Evolutionary conservation across 92 coral and sea anemone genomes (phyloP), one percentile per base, ranked within the genome.

Genomic region (Hydrozoanthus gracilis): DNA sequence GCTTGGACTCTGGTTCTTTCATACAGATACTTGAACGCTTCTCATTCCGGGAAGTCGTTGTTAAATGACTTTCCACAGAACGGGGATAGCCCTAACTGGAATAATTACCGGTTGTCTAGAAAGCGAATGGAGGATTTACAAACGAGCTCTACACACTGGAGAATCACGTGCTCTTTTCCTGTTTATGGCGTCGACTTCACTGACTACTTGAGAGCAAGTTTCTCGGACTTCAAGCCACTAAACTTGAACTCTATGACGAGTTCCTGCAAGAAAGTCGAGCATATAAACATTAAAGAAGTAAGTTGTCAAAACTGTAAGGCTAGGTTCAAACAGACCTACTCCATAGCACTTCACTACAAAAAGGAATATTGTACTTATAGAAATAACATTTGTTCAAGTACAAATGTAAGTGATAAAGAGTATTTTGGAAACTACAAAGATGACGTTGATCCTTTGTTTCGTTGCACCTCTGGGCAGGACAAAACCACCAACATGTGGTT

Each of bases 401-500:
- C 11, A 15, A 4, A 2, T 4, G 5, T 5, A 61, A 80, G 9
- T 10, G 0, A 2, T 13, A 65, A 80, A 0, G 17, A 80, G 12
- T 80, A 80, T 65, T 80, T 80, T 80, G 85, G 85, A 20, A 80
- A 80, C 45, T 80, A 80, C 45, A 2, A 80, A 64, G 1, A 0
- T 11, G 0, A 12, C 2, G 45, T 16, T 5, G 85, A 80, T 20
- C 6, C 14, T 16, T 20, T 4, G 3, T 80, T 80, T 46, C 85
- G 85, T 46, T 80, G 85, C 46, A 64, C 74, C 51, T 47, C 73
- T 49, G 62, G 74, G 45, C 73, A n/a, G 1, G 61, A 65, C 17
- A 8, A 80, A 49, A 80, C 85, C 45, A 80, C 85, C 17, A 80
- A 80, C 46, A 65, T 80, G 45, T 80, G 85, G 85, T 80, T 80